Base-by-base conservation (phyloP, 2,888 invertebrate species). In the Habroteleia sp. region DNA sequence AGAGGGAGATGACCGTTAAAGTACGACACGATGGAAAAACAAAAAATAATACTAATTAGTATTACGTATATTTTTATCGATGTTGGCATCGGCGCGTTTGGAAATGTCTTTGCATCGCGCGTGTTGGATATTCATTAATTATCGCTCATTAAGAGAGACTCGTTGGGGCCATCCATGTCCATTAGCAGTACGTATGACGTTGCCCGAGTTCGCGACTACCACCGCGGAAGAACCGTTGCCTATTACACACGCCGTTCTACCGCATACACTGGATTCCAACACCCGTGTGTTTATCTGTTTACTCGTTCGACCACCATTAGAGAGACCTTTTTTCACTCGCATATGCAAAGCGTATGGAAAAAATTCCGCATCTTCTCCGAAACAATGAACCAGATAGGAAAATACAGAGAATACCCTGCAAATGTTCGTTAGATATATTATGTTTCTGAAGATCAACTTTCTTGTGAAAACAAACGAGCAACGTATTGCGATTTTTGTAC, bases 261-360 rank as follows among this genome's bases (percentile, higher is more conserved):
- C 79, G 82, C 83, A 82, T 82, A 79, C 80, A 50, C 76, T 58
- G 76, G 75, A 84, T 84, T 82, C 82, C 82, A 62, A 44, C 74
- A 66, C 33, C 71, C 60, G 11, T 46, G 27, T 4, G 31, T 60
- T 46, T 37, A 72, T 77, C 74, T 29, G 39, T 33, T 48, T 48
- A 68, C 77, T 68, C 78, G 66, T 68, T 77, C 76, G 17, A 14
- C 74, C 65, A 58, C 72, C 72, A 78, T 80, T 81, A 42, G 29
- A 42, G 27, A 16, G 1, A 14, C 35, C 29, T 23, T 20, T 27
- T 29, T 39, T 25, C 25, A 42, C 29, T 46, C 35, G 13, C 44
- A 41, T 65, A 42, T 73, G 68, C 56, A 33, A 58, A 60, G 42
- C 74, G 72, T 37, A 63, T 62, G 62, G 50, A 5, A 29, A 56